Percentiles rank a stretch among this genome's conserved stretches.
Evolutionary conservation across 2,113 vertebrate species (phyloP).

Genomic region (Tor tambroides): DNA sequence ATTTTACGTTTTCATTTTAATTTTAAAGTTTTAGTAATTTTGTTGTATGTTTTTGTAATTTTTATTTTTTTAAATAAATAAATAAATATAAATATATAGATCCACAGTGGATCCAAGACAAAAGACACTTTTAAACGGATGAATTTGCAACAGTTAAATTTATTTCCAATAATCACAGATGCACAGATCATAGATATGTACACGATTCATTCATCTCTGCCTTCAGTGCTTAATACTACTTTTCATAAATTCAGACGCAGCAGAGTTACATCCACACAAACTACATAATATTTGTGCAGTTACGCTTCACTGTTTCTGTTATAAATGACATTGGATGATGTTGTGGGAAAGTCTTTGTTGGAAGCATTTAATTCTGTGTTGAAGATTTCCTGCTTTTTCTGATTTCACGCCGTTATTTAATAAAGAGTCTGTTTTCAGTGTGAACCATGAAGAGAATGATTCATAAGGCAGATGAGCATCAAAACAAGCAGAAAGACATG

Average conservation of each 20-base stretch:
- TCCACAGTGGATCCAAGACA: background rate
- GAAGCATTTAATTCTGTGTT: background rate
- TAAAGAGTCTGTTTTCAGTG: background rate
- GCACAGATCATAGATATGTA: background rate
- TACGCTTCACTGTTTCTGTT: no score
- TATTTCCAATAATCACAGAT: slow-evolving; percentile 8
- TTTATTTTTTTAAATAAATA: no score
- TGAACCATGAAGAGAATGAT: background rate
- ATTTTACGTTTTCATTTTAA: no score
- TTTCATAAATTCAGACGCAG: background rate
- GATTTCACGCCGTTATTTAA: no score
- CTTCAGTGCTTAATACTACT: background rate
- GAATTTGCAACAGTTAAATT: background rate
- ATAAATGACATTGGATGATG: no score
- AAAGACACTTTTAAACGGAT: background rate
- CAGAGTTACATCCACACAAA: no score
- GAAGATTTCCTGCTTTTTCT: background rate
- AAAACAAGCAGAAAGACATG: background rate
- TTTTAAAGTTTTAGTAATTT: no score
- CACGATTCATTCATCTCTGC: background rate
- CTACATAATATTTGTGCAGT: no score
- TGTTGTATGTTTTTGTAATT: background rate
- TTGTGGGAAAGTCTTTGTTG: background rate
- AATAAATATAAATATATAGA: no score
- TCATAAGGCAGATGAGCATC: background rate